phyloP scores from a whole-genome alignment of 2,113 vertebrate species.

The Callaeas wilsoni region DNA sequence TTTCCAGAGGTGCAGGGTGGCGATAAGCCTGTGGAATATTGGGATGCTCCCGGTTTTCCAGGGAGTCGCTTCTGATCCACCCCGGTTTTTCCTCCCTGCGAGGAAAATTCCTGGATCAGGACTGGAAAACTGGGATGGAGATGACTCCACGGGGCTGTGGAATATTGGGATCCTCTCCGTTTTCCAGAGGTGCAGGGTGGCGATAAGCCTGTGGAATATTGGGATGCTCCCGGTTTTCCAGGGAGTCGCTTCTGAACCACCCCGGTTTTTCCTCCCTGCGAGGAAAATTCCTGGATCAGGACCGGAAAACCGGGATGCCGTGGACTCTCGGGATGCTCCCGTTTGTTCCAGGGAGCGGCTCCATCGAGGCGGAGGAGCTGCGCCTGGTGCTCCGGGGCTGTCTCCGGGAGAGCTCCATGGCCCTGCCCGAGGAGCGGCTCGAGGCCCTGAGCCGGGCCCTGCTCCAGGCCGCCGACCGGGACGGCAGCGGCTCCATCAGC shows the following conservation, averaged over 20 bases:
- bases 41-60: too few relatives aligned
- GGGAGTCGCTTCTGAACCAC: too few relatives aligned
- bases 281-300: too few relatives aligned
- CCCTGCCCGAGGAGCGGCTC: slow-evolving; percentile 83
- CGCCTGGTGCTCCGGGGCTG: slow-evolving; percentile 79
- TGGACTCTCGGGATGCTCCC: fast-evolving
- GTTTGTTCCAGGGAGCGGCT: slow-evolving; percentile 78
- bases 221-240: too few relatives aligned
- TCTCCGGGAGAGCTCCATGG: slow-evolving; percentile 83
- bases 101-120: not conserved
- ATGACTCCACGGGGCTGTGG: not conserved
- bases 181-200: too few relatives aligned
- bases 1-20: too few relatives aligned
- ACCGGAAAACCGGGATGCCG: too few relatives aligned
- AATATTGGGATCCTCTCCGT: fast-evolving
- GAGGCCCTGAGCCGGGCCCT: slow-evolving; percentile 79
- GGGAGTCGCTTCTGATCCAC: not conserved
- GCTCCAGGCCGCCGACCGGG: slow-evolving; percentile 83
- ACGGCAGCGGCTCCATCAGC: slow-evolving; percentile 84
- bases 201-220: too few relatives aligned
- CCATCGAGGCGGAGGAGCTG: slow-evolving; percentile 83
- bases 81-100: fast-evolving
- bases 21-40: too few relatives aligned
- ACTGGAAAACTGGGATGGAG: not conserved
- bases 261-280: too few relatives aligned